These are phyloP conservation scores for Rhadina sibilatrix DNA, from an alignment of 2,113 vertebrate species.

Conservation along the genomic window DNA sequence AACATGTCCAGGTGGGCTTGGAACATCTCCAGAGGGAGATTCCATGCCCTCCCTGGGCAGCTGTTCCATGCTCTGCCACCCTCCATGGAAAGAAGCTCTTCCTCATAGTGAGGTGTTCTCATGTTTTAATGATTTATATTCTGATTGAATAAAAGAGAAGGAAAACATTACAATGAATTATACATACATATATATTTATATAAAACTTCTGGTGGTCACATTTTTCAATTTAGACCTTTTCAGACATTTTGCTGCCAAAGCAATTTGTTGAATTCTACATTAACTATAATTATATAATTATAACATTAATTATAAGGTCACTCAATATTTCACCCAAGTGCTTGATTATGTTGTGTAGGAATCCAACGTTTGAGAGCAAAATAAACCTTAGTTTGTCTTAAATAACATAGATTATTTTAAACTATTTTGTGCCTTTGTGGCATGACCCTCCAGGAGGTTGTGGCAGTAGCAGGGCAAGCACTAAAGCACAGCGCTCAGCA, in stretches of 20 bases:
- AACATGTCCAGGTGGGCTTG: rapidly evolving
- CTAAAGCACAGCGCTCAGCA: background rate
- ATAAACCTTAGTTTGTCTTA: background rate
- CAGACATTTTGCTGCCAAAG: background rate
- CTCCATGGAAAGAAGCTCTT: background rate
- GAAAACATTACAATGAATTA: background rate
- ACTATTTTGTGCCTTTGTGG: background rate
- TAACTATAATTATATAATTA: background rate
- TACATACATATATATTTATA: too few relatives aligned
- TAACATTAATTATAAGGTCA: background rate
- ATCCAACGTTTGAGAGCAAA: background rate
- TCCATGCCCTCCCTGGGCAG: background rate
- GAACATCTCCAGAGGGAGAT: background rate
- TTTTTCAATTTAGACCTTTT: background rate
- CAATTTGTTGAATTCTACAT: background rate
- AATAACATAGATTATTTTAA: background rate
- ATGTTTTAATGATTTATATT: background rate
- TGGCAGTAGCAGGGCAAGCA: background rate
- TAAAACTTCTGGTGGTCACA: background rate
- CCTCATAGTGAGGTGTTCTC: background rate
- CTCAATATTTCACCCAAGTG: background rate
- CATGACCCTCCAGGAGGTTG: background rate
- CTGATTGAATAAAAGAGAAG: background rate
- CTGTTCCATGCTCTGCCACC: background rate
- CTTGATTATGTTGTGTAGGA: background rate